phyloP scores from a whole-genome alignment of 2,888 invertebrate species.

The Temnothorax rugatulus region DNA sequence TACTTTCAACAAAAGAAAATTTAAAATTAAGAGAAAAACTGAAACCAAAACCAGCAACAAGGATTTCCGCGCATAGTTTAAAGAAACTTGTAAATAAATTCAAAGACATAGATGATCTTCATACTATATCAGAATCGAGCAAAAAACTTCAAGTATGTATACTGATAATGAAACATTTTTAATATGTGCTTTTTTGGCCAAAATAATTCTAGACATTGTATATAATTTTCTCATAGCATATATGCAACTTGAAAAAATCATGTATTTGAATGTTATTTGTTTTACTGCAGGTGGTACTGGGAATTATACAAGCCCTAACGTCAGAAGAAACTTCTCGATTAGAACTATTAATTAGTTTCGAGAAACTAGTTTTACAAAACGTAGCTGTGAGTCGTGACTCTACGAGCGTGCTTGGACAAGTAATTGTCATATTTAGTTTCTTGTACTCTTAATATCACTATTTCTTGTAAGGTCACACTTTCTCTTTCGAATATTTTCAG shows the following conservation, averaged over 20 bases:
- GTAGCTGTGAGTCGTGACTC: constrained; percentile 85
- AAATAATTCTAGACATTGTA: not conserved
- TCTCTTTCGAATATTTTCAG: constrained; percentile 83
- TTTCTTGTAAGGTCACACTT: not conserved
- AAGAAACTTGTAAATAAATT: constrained; percentile 83
- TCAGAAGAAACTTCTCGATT: constrained; percentile 87
- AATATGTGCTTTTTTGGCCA: not conserved
- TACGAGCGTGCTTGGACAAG: constrained; percentile 87
- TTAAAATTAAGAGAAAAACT: constrained; percentile 79
- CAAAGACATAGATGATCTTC: constrained; percentile 75
- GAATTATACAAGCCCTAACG: constrained; percentile 88
- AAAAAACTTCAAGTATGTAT: constrained; percentile 81
- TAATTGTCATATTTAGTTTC: constrained; percentile 60
- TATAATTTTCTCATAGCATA: constrained; percentile 25
- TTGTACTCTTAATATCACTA: constrained; percentile 11
- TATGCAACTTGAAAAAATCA: not conserved
- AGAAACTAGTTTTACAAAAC: constrained; percentile 88
- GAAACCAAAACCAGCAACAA: constrained; percentile 79
- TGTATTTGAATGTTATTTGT: not conserved
- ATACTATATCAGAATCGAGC: constrained; percentile 75
- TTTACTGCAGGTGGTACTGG: constrained; percentile 85
- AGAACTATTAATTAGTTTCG: constrained; percentile 89
- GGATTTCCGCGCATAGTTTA: constrained; percentile 84
- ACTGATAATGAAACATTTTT: not conserved
- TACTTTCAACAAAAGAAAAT: constrained; percentile 75